These are phyloP conservation scores for Hydrozoanthus tunicans DNA, from an alignment of 64 coral and sea anemone species.

Conservation along the genomic window DNA sequence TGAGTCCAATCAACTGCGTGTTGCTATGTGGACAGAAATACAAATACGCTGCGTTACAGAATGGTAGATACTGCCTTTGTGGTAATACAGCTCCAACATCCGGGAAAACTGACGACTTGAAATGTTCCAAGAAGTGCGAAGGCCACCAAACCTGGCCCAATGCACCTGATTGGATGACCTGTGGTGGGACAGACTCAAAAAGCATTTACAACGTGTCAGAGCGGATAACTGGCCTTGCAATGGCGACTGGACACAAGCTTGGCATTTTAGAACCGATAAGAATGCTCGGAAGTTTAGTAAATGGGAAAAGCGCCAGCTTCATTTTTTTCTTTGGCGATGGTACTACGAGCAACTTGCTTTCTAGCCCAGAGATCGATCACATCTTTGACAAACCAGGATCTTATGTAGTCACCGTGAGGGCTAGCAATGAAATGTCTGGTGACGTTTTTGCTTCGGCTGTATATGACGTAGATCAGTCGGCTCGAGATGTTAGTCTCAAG, in stretches of 20 bases:
- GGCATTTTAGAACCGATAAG: conserved; percentile 56
- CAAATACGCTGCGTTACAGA: conserved; percentile 72
- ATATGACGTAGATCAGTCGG: conserved; percentile 71
- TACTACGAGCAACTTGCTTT: neutral
- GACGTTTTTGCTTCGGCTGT: conserved; percentile 42
- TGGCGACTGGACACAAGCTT: conserved; percentile 18
- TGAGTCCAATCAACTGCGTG: conserved; percentile 78
- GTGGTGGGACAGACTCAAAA: conserved; percentile 59
- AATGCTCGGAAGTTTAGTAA: conserved; percentile 59
- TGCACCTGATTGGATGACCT: conserved; percentile 24
- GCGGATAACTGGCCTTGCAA: conserved; percentile 63
- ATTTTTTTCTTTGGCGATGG: conserved; percentile 67
- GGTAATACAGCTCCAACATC: conserved; percentile 61
- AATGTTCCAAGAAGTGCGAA: conserved; percentile 67
- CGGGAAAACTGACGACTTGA: conserved; percentile 52
- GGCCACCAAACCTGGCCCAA: conserved; percentile 49
- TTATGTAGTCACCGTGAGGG: conserved; percentile 63
- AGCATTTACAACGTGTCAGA: conserved; percentile 74
- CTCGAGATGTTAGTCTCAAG: conserved; percentile 26
- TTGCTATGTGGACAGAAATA: conserved; percentile 78
- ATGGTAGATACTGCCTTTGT: conserved; percentile 75
- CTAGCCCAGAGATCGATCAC: conserved; percentile 16
- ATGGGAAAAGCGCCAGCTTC: conserved; percentile 57
- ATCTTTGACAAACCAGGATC: conserved; percentile 80
- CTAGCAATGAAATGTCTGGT: conserved; percentile 64